Evolutionary conservation across 2,797 vertebrate species (phyloP).

Genomic region (Apodemus agrarius): DNA sequence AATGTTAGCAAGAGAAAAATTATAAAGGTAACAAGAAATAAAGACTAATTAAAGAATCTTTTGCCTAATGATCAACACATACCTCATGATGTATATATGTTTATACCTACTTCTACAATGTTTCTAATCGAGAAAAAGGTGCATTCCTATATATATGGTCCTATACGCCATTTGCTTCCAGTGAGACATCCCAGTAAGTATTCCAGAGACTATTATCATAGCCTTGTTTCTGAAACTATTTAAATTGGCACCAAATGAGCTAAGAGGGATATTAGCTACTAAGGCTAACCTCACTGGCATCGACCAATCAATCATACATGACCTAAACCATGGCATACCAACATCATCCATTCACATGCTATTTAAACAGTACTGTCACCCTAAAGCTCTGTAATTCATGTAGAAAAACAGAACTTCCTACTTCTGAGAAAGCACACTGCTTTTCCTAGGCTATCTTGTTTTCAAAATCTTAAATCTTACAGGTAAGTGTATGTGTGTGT

Average conservation of each 20-base stretch:
- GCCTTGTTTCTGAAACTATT: constrained; percentile 77
- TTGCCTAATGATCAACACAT: constrained; percentile 94
- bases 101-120: constrained; percentile 92
- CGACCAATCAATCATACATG: background rate
- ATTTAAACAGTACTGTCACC: background rate
- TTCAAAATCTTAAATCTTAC: constrained; percentile 60
- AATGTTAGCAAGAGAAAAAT: constrained; percentile 95
- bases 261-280: constrained; percentile 75
- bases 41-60: constrained; percentile 94
- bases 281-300: constrained; percentile 12
- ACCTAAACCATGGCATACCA: background rate
- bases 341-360: background rate
- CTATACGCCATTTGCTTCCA: constrained; percentile 88
- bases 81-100: constrained; percentile 94
- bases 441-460: constrained; percentile 68
- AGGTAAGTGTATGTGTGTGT: background rate
- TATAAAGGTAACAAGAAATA: constrained; percentile 94
- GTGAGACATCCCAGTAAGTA: constrained; percentile 90
- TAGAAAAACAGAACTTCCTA: constrained; percentile 14
- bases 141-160: constrained; percentile 92
- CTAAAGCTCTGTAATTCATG: background rate
- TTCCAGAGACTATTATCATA: constrained; percentile 63
- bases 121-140: constrained; percentile 93
- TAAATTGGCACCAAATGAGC: constrained; percentile 60
- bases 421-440: constrained; percentile 72